These are phyloP conservation scores for Parnassius mnemosyne DNA, from an alignment of 2,888 invertebrate genomes.

Conservation along the genomic window DNA sequence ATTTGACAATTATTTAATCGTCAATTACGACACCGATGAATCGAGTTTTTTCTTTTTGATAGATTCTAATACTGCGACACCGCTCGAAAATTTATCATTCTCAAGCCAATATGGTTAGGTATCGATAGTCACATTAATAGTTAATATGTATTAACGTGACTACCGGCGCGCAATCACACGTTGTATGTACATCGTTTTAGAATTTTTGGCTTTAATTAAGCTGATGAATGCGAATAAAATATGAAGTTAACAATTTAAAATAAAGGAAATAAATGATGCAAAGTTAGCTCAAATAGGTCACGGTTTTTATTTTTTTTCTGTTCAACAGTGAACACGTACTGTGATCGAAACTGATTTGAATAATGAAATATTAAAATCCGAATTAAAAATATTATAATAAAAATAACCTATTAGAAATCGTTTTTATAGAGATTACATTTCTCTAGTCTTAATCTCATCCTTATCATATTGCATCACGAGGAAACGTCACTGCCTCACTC, in stretches of 20 bases:
- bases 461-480: constrained; percentile 15
- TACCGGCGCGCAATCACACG: too few species aligned
- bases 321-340: not conserved
- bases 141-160: too few species aligned
- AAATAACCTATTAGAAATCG: not conserved
- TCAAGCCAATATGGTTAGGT: too few species aligned
- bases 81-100: too few species aligned
- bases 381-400: not conserved
- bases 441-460: constrained; percentile 5
- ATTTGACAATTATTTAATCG: too few species aligned
- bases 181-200: too few species aligned
- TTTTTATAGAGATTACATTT: constrained; percentile 9
- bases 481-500: not conserved
- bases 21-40: too few species aligned
- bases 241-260: not conserved
- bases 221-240: too few species aligned
- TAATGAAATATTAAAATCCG: not conserved
- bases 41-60: too few species aligned
- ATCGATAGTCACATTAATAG: too few species aligned
- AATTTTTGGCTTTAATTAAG: too few species aligned
- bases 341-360: not conserved
- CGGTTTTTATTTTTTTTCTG: not conserved
- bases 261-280: not conserved
- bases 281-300: not conserved
- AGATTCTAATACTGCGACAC: too few species aligned